A percentile compares a stretch with the other conserved stretches of the same genome.
phyloP scores from a whole-genome alignment of 2,888 invertebrate genomes.

The Melinaea marsaeus region DNA sequence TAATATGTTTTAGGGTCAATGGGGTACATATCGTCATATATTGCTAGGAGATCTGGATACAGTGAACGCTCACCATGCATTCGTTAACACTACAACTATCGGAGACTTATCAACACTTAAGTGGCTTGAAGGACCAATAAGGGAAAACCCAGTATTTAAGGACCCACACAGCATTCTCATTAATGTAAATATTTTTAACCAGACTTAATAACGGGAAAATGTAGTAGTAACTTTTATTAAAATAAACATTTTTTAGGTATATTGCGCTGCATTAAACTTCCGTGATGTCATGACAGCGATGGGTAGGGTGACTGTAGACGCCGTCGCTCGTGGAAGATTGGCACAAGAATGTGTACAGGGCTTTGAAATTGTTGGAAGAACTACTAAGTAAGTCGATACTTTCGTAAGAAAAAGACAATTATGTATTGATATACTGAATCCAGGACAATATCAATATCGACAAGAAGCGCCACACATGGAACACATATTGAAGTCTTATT shows the following conservation, averaged over 20 bases:
- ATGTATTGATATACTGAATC: no score
- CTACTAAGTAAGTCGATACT: constrained; percentile 54
- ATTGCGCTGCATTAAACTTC: constrained; percentile 92
- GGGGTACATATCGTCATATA: constrained; percentile 93
- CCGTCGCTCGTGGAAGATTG: constrained; percentile 82
- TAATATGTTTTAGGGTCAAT: constrained; percentile 66
- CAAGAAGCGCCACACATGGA: no score
- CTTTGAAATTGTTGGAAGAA: constrained; percentile 82
- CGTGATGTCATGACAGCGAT: constrained; percentile 96
- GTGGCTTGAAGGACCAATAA: constrained; percentile 82
- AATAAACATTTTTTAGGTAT: constrained; percentile 59
- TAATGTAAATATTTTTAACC: constrained; percentile 55
- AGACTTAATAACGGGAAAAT: background rate
- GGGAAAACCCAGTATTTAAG: constrained; percentile 50
- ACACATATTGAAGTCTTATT: background rate
- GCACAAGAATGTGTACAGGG: constrained; percentile 83
- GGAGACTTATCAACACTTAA: constrained; percentile 91
- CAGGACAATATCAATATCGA: no score
- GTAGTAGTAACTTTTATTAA: constrained; percentile 31
- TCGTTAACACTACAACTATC: constrained; percentile 84
- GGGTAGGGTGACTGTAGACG: constrained; percentile 91
- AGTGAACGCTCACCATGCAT: constrained; percentile 81
- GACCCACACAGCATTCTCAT: constrained; percentile 48
- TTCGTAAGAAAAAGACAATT: background rate
- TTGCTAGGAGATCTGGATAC: constrained; percentile 75